phyloP scores from a whole-genome alignment of 2,888 invertebrate genomes.

The Nomada lathburiana region DNA sequence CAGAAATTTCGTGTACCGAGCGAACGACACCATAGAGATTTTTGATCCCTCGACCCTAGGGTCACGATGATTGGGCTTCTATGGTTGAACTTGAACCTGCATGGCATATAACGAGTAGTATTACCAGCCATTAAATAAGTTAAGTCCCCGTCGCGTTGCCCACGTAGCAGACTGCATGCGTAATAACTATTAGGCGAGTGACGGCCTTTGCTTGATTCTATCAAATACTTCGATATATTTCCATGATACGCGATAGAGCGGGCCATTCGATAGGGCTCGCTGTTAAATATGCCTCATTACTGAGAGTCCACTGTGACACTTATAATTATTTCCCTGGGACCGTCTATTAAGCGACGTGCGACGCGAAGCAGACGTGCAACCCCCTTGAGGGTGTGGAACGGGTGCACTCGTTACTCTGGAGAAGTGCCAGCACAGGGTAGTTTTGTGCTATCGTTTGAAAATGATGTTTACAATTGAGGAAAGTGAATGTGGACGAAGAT shows the following conservation, averaged over 20 bases:
- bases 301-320: conserved; percentile 10
- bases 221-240: conserved; percentile 45
- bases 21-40: conserved; percentile 22
- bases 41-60: conserved; percentile 10
- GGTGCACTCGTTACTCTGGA: background rate
- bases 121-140: conserved; percentile 35
- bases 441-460: no score
- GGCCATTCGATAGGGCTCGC: background rate
- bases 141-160: background rate
- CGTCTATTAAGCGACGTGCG: background rate
- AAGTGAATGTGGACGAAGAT: background rate
- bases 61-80: no score
- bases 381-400: background rate
- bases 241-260: background rate
- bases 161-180: conserved; percentile 6
- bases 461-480: background rate
- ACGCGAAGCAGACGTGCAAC: background rate
- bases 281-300: conserved; percentile 16
- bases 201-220: conserved; percentile 32
- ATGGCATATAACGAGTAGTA: conserved; percentile 6
- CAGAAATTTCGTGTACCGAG: conserved; percentile 15
- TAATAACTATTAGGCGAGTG: conserved; percentile 19
- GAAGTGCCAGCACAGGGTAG: background rate
- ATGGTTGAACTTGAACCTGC: no score
- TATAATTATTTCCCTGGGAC: conserved; percentile 2